A percentile compares a stretch with the other conserved stretches of the same genome.
phyloP scores from a whole-genome alignment of 2,797 vertebrate genomes.

The Eupleurogrammus muticus region DNA sequence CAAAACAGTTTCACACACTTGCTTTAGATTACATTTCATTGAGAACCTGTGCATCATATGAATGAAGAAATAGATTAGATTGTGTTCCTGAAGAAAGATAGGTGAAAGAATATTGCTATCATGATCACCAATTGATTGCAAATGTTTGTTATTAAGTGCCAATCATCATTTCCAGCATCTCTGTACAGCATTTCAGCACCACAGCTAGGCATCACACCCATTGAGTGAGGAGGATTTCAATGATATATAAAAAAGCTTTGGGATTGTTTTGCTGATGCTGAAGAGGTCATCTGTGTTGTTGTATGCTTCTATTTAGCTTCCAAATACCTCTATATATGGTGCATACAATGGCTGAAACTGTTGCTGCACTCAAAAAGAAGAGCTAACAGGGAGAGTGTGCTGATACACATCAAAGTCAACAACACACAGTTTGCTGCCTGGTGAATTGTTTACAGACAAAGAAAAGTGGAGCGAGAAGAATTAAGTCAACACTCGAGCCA shows the following conservation, averaged over 20 bases:
- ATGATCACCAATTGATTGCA: neutral
- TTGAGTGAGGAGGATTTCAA: neutral
- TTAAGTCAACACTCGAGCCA: slow-evolving; percentile 38
- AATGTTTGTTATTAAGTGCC: too few relatives aligned
- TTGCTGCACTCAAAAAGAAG: slow-evolving; percentile 14
- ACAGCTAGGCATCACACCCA: too few relatives aligned
- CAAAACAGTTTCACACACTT: neutral
- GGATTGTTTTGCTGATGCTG: neutral
- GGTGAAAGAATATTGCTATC: too few relatives aligned
- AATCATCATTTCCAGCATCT: too few relatives aligned
- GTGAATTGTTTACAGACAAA: slow-evolving; percentile 51
- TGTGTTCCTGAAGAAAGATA: neutral
- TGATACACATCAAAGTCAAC: slow-evolving; percentile 67
- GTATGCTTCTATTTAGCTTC: neutral
- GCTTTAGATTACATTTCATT: neutral
- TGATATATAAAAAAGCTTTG: neutral
- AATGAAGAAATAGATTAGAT: neutral
- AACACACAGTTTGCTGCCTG: slow-evolving; percentile 20
- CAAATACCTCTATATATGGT: neutral
- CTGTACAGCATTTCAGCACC: neutral
- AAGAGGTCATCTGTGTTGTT: neutral
- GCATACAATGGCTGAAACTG: slow-evolving; percentile 2
- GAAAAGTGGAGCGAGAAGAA: slow-evolving; percentile 27
- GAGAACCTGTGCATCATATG: neutral
- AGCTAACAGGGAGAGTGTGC: slow-evolving; percentile 23